Evolutionary conservation across 64 coral and sea anemone genomes (phyloP).

Genomic region (Actinia equina): DNA sequence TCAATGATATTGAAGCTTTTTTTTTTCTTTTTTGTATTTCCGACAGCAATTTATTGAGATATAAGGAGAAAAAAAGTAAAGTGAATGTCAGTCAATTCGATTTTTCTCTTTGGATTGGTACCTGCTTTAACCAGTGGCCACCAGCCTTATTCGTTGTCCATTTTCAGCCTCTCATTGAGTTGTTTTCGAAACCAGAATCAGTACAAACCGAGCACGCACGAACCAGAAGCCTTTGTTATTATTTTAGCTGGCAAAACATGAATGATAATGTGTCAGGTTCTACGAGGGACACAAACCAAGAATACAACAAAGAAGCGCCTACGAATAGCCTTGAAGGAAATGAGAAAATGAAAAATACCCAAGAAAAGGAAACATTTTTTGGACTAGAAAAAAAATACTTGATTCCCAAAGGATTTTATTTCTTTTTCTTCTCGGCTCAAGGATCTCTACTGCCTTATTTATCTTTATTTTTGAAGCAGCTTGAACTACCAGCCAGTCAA

Average conservation of each 20-base stretch:
- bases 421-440: constrained; percentile 96
- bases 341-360: constrained; percentile 5
- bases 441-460: constrained; percentile 91
- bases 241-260: background rate
- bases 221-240: background rate
- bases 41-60: background rate
- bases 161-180: background rate
- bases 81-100: background rate
- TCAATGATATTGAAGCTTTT: background rate
- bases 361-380: constrained; percentile 38
- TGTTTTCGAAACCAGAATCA: background rate
- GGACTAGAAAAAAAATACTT: constrained; percentile 71
- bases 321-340: background rate
- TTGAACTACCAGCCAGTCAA: constrained; percentile 85
- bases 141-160: background rate
- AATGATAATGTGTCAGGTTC: background rate
- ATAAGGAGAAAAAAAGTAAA: background rate
- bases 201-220: background rate
- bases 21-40: background rate
- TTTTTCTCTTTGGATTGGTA: background rate
- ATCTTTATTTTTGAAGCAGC: constrained; percentile 87
- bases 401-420: constrained; percentile 90
- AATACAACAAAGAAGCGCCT: background rate
- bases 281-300: background rate
- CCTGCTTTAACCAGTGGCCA: constrained; percentile 2